Base-by-base conservation (phyloP, 2,888 invertebrate species). In the Fragum sueziense region DNA sequence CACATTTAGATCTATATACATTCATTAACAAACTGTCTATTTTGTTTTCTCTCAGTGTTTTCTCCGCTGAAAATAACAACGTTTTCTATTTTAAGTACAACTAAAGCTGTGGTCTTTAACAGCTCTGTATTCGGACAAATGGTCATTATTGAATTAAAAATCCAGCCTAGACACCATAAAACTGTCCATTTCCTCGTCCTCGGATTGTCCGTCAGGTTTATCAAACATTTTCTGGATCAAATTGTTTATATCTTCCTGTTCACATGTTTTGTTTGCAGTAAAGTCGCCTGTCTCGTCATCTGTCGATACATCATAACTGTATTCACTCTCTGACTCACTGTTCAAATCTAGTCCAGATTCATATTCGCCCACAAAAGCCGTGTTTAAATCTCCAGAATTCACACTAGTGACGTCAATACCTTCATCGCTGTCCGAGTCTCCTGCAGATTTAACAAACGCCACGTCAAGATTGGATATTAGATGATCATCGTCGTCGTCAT, bases 371-470 rank as follows among this genome's bases (percentile, higher is more conserved):
- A 47, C 47, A 71, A 79, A 79, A 33, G 79, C 74, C 27, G 70
- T 57, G 29, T 79, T 74, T 37, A 79, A 59, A 59, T 74, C 79
- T 17, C 41, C 33, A 33, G 79, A 79, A n/a, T 52, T 54, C 14
- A 74, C 67, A 70, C 79, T 79, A 37, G 74, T 79, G 47, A 79
- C 74, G 29, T 79, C 79, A 67, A 79, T 79, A 57, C 79, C 79
- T 74, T 79, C 79, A 47, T 79, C 79, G 74, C 74, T 71, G 29
- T 74, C 79, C 17, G 74, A 74, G 47, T 79, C 74, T 65, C 54
- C 31, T 54, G 74, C 62, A 29, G 70, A 65, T 29, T 74, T 74
- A 2, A 79, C 57, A 47, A 79, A 79, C 37, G 79, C 79, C 41
- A 62, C 67, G 47, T 79, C 71, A 27, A 79, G 29, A n/a, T 52